Conservation (phyloP, 1,140 invertebrate genomes). For the Trachymyrmex cornetzi region DNA sequence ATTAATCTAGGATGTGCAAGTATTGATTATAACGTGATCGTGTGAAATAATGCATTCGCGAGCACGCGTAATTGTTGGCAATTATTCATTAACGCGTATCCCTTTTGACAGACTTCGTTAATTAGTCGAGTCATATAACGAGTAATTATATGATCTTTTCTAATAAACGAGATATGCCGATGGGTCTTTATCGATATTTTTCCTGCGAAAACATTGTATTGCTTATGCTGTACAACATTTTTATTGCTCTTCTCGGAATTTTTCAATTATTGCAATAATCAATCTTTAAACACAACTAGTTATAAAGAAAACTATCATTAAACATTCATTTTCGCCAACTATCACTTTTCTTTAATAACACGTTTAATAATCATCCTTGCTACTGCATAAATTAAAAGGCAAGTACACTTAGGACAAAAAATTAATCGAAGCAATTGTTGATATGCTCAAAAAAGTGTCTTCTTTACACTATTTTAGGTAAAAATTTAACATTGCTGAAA, state of each 20-base stretch:
- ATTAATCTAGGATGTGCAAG: not conserved
- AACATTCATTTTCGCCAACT: not conserved
- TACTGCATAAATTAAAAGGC: conserved; percentile 3
- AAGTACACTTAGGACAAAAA: not conserved
- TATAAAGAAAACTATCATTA: conserved; percentile 16
- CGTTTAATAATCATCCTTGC: not conserved
- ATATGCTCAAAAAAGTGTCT: not conserved
- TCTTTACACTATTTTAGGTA: not conserved
- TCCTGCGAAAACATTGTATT: conserved; percentile 1
- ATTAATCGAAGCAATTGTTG: not conserved
- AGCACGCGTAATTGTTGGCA: conserved; percentile 62
- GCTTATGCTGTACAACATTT: not conserved
- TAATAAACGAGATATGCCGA: conserved; percentile 11
- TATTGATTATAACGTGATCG: conserved; percentile 49
- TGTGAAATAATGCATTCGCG: conserved; percentile 51
- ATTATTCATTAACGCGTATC: conserved; percentile 55
- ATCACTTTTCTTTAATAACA: conserved; percentile 17
- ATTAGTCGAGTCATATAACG: conserved; percentile 61
- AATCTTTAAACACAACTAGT: not conserved
- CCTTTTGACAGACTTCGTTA: conserved; percentile 65
- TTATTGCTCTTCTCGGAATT: conserved; percentile 29
- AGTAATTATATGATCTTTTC: conserved; percentile 55
- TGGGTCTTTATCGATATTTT: conserved; percentile 2
- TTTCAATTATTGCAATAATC: conserved; percentile 7
- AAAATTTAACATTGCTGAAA: not conserved